Conservation (phyloP, 2,113 vertebrate species). For the Opisthocomus hoazin region DNA sequence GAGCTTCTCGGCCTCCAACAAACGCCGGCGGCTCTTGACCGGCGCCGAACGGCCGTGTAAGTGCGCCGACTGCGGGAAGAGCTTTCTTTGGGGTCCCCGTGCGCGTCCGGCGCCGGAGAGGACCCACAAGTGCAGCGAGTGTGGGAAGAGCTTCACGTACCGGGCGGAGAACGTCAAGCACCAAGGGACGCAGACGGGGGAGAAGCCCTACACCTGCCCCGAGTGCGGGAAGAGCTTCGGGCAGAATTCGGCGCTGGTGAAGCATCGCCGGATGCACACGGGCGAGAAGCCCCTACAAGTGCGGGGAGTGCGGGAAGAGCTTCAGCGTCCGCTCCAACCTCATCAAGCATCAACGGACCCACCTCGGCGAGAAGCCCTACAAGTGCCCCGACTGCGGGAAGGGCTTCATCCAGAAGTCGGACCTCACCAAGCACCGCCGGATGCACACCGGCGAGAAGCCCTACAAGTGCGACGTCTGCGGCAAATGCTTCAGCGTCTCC, state of each 20-base stretch:
- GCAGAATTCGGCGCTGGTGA: neutral
- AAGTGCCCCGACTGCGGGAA: neutral
- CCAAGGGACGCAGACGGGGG: neutral
- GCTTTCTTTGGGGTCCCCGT: neutral
- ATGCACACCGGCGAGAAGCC: conserved; percentile 50
- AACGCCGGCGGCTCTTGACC: neutral
- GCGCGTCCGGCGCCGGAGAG: neutral
- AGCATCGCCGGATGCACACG: neutral
- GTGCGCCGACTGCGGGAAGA: neutral
- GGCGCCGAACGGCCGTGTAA: neutral
- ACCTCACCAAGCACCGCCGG: too few relatives aligned
- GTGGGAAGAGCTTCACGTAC: neutral
- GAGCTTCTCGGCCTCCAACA: neutral
- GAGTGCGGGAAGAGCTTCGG: too few relatives aligned
- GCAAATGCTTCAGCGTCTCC: too few relatives aligned
- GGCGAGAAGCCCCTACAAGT: neutral
- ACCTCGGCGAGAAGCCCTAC: neutral
- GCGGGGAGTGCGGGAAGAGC: neutral
- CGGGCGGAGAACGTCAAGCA: neutral
- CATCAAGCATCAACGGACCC: conserved; percentile 45
- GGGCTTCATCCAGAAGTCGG: too few relatives aligned
- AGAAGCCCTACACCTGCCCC: neutral
- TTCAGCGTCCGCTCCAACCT: conserved; percentile 57
- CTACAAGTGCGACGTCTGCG: conserved; percentile 54
- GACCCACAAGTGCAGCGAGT: neutral